Evolutionary conservation across 2,888 invertebrate genomes (phyloP).

Genomic region (Onchidella celtica): DNA sequence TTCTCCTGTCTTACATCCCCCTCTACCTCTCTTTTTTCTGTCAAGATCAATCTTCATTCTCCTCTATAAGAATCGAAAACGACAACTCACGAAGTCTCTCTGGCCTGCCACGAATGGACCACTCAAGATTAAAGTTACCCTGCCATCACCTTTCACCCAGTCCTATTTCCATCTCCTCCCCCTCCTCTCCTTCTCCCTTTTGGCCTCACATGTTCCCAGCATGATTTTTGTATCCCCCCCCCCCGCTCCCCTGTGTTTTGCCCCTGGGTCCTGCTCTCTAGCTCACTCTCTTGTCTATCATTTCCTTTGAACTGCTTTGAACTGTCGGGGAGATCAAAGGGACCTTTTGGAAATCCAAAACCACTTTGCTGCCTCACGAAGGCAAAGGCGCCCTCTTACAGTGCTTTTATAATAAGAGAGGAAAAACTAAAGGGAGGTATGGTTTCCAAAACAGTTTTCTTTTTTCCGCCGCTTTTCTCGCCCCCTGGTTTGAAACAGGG

Average conservation of each 20-base stretch:
- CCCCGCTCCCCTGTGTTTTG: background rate
- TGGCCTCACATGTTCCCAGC: background rate
- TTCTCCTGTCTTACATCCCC: background rate
- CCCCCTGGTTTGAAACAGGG: too few species aligned
- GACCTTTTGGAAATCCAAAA: slow-evolving; percentile 31
- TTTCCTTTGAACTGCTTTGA: slow-evolving; percentile 36
- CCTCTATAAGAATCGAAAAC: too few species aligned
- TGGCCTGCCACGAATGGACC: too few species aligned
- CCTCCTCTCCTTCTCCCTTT: slow-evolving; percentile 1
- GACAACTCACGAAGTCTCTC: background rate
- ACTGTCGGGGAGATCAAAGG: slow-evolving; percentile 39
- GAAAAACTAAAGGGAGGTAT: background rate
- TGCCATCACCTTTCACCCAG: background rate
- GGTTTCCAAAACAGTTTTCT: background rate
- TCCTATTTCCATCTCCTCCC: background rate
- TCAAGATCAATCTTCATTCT: background rate
- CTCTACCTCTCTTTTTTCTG: too few species aligned
- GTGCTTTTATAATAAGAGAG: slow-evolving; percentile 1
- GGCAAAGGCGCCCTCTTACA: slow-evolving; percentile 23
- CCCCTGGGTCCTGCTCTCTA: background rate
- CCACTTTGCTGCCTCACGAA: slow-evolving; percentile 20
- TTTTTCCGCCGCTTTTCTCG: background rate
- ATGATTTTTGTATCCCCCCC: background rate
- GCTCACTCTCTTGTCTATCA: slow-evolving; percentile 27
- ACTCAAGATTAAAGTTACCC: too few species aligned